Evolutionary conservation across 1,140 invertebrate species (phyloP).

Genomic region (Drosophila triauraria): DNA sequence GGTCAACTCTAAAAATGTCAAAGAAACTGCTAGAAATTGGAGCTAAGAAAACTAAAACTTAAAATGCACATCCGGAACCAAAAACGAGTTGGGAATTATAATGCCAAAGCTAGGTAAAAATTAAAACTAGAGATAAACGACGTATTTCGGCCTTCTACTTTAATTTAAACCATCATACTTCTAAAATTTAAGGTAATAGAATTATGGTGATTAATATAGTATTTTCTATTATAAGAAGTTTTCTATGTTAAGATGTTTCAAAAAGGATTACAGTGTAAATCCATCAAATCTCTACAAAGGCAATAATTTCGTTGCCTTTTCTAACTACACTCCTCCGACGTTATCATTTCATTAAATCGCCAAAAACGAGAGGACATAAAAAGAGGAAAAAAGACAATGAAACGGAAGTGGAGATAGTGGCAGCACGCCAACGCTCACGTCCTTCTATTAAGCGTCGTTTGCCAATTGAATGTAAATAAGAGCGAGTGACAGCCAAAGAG

Average conservation of each 20-base stretch:
- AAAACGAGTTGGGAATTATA: background rate
- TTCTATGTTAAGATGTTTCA: no score
- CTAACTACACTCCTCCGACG: slow-evolving; percentile 23
- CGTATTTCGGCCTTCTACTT: no score
- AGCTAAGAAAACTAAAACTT: no score
- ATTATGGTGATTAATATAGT: no score
- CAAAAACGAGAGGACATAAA: slow-evolving; percentile 43
- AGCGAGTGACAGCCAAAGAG: slow-evolving; percentile 44
- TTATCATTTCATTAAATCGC: slow-evolving; percentile 81
- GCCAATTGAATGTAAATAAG: slow-evolving; percentile 77
- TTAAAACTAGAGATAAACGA: no score
- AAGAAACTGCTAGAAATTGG: slow-evolving; percentile 4
- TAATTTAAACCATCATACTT: no score
- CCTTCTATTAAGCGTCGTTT: slow-evolving; percentile 46
- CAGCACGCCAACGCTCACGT: slow-evolving; percentile 27
- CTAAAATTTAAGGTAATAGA: no score
- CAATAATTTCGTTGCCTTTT: slow-evolving; percentile 53
- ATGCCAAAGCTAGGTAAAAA: no score
- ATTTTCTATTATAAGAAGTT: no score
- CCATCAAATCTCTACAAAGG: slow-evolving; percentile 36
- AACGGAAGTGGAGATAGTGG: slow-evolving; percentile 45
- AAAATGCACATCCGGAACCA: no score
- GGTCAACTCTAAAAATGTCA: slow-evolving; percentile 16
- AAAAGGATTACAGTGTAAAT: slow-evolving; percentile 15
- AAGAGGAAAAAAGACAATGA: slow-evolving; percentile 41